Evolutionary conservation across 2,113 vertebrate genomes (phyloP).

Genomic region (Entelurus aequoreus): DNA sequence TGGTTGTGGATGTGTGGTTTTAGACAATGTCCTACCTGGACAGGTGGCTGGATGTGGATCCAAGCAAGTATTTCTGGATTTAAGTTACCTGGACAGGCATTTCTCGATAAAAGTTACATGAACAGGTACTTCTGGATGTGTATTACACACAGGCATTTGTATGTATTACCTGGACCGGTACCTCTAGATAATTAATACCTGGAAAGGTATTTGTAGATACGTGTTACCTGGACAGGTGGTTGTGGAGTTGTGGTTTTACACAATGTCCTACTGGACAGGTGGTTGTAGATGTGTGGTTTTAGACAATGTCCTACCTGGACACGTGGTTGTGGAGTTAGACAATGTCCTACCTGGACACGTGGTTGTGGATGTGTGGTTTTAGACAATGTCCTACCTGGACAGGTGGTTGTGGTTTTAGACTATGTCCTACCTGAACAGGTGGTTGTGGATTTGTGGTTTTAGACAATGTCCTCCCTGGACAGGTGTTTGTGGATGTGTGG

Average conservation of each 20-base stretch:
- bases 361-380: too few species aligned
- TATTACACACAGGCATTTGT: neutral
- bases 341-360: too few species aligned
- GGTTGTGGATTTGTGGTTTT: too few species aligned
- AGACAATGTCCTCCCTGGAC: neutral
- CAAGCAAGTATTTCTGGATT: constrained; percentile 57
- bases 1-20: constrained; percentile 34
- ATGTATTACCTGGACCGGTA: constrained; percentile 80
- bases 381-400: neutral
- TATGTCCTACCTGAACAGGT: too few species aligned
- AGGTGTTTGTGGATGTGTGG: constrained; percentile 83
- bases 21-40: too few species aligned
- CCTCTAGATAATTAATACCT: constrained; percentile 11
- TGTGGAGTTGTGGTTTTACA: neutral
- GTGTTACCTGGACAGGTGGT: neutral
- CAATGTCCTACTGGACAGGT: too few species aligned
- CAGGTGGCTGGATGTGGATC: constrained; percentile 24
- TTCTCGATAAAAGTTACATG: constrained; percentile 71
- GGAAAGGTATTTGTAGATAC: constrained; percentile 19
- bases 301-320: neutral
- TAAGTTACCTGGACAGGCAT: constrained; percentile 58
- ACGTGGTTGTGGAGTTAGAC: too few species aligned
- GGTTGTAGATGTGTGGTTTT: too few species aligned
- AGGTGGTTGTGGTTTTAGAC: constrained; percentile 63
- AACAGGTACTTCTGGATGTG: neutral